Percentiles rank a stretch among this genome's conserved stretches.
Evolutionary conservation across 2,113 vertebrate genomes (phyloP).

Genomic region (Rafetus swinhoei): DNA sequence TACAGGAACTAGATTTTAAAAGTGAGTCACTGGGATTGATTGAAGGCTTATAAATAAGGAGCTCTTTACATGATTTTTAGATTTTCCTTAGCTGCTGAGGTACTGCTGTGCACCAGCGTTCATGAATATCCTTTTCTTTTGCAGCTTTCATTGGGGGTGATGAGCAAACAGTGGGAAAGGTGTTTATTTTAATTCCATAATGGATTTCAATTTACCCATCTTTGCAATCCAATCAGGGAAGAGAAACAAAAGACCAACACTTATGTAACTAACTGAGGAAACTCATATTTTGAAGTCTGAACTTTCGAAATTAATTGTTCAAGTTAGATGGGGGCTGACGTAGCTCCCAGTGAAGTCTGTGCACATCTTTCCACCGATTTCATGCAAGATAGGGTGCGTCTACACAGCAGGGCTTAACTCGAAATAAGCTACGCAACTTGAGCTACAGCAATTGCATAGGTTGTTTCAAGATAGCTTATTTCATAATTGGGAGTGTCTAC

Average conservation of each 20-base stretch:
- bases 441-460: too few relatives aligned
- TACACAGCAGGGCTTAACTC: too few relatives aligned
- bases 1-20: background rate
- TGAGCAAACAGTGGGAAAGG: background rate
- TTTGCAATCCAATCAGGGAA: background rate
- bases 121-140: background rate
- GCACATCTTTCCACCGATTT: background rate
- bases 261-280: background rate
- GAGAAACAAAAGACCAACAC: background rate
- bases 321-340: background rate
- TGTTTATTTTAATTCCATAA: background rate
- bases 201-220: rapidly evolving
- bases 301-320: background rate
- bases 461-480: too few relatives aligned
- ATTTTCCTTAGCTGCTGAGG: background rate
- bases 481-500: too few relatives aligned
- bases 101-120: background rate
- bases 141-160: rapidly evolving
- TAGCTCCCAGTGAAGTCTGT: background rate
- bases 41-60: background rate
- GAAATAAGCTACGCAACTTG: too few relatives aligned
- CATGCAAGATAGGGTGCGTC: background rate
- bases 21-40: background rate
- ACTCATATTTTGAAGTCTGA: background rate
- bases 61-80: background rate